Percentiles rank a stretch among this genome's conserved stretches.
Conservation (phyloP, 2,888 invertebrate genomes). For the Hemistola chrysoprasaria region DNA sequence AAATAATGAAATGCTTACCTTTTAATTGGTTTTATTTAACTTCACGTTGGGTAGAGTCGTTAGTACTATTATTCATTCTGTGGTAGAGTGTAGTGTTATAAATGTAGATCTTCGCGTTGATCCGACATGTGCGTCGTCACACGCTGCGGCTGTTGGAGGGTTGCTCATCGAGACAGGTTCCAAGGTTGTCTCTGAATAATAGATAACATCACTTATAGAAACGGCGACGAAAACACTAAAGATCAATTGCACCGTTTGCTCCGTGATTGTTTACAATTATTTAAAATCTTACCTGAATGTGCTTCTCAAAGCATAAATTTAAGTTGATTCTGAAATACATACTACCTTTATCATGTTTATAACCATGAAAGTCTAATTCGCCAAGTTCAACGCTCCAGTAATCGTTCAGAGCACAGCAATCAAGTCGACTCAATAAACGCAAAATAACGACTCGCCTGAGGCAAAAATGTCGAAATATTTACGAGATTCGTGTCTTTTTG, state of each 20-base stretch:
- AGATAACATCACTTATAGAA: constrained; percentile 39
- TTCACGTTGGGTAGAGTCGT: constrained; percentile 2
- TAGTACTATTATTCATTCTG: too few relatives aligned
- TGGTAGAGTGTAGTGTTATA: constrained; percentile 35
- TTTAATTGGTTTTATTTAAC: constrained; percentile 17
- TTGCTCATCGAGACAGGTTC: constrained; percentile 58
- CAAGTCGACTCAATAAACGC: constrained; percentile 64
- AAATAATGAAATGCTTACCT: constrained; percentile 14
- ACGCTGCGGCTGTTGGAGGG: constrained; percentile 49
- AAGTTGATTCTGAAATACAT: constrained; percentile 14
- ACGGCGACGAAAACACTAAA: constrained; percentile 9
- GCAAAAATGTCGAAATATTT: constrained; percentile 72
- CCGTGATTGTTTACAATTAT: constrained; percentile 1
- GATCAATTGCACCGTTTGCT: not conserved
- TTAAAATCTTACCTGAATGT: constrained; percentile 3
- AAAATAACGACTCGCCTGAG: constrained; percentile 61
- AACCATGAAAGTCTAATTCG: constrained; percentile 39
- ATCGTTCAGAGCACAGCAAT: constrained; percentile 56
- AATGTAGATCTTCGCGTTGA: constrained; percentile 63
- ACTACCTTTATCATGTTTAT: constrained; percentile 31
- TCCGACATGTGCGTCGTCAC: constrained; percentile 61
- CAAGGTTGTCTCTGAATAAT: constrained; percentile 53
- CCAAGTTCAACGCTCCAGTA: constrained; percentile 68
- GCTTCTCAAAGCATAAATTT: constrained; percentile 15
- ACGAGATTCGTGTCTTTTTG: constrained; percentile 64